Base-by-base conservation (phyloP, 2,888 invertebrate genomes). In the Catonia carolina region DNA sequence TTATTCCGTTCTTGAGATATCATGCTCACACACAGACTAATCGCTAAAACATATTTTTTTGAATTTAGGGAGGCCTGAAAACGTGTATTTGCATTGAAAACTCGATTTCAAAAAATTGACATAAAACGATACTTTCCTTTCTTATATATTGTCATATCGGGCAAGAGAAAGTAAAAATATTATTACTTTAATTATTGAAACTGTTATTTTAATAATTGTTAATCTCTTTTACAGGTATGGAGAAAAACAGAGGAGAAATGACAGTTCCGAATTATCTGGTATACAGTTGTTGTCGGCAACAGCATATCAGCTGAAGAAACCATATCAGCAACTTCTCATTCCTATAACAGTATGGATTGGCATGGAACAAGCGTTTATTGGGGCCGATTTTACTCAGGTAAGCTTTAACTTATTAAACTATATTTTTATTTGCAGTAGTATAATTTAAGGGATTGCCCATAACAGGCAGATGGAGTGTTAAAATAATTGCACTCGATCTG, bases 301-400 rank as follows among this genome's bases (percentile, higher is more conserved):
- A 1, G 86, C 89, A 59, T 86, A 86, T 70, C 96, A 97, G 70
- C 77, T 94, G 69, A 88, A 87, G 73, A 89, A 94, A 71, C 89
- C 89, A 0, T 89, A 93, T 70, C 95, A 96, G 69, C 86, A 95
- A 67, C 78, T 97, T 5, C 81, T 98, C 33, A 92, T 97, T 62
- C 96, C 96, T 1, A 85, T 98, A 61, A 98, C 97, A 0, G 77
- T 98, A 51, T 98, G 93, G 85, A 94, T 95, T 67, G 97, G 97
- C 56, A 88, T 98, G 83, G 96, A 97, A 71, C 97, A 97, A 71
- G 97, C 95, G 0, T 97, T 95, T 74, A 89, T 95, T 65, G 89
- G 91, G 15, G 95, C 94, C 61, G 90, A 91, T 67, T 91, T 87
- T 70, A 91, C 90, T 5, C 86, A 86, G 78, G 86, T 86, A 71